These are phyloP conservation scores for Diaprepes abbreviatus DNA, from an alignment of 2,888 invertebrate species.

Conservation along the genomic window DNA sequence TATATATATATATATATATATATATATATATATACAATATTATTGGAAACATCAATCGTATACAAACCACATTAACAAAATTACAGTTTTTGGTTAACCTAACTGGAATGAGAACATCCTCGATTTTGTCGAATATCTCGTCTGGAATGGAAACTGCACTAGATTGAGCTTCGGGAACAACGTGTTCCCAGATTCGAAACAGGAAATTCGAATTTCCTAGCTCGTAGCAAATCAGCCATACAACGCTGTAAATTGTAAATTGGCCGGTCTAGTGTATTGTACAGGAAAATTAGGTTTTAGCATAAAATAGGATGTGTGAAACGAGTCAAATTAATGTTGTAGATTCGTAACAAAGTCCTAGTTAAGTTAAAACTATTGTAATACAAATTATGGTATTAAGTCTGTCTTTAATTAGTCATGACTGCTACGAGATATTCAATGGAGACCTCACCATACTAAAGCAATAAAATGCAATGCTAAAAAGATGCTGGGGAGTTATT, in stretches of 20 bases:
- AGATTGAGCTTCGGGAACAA: neutral
- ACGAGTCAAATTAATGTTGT: neutral
- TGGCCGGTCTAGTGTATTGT: neutral
- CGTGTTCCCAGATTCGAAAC: neutral
- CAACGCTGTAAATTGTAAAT: neutral
- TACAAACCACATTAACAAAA: too few relatives aligned
- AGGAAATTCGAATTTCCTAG: constrained; percentile 1
- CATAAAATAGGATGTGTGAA: neutral
- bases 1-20: too few relatives aligned
- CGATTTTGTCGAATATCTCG: neutral
- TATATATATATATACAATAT: too few relatives aligned
- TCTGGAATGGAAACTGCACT: neutral
- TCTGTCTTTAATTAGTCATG: too few relatives aligned
- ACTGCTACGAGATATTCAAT: too few relatives aligned
- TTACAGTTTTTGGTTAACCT: neutral
- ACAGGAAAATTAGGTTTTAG: constrained; percentile 7
- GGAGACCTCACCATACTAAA: too few relatives aligned
- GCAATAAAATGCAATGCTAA: too few relatives aligned
- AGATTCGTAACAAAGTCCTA: too few relatives aligned
- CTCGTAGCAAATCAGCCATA: neutral
- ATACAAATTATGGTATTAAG: too few relatives aligned
- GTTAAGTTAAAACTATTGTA: too few relatives aligned
- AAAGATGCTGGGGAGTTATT: too few relatives aligned
- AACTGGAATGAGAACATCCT: neutral
- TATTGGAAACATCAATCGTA: too few relatives aligned